A percentile compares a stretch with the other conserved stretches of the same genome.
phyloP scores from a whole-genome alignment of 2,113 vertebrate genomes.

The Rhabdomys dilectus region DNA sequence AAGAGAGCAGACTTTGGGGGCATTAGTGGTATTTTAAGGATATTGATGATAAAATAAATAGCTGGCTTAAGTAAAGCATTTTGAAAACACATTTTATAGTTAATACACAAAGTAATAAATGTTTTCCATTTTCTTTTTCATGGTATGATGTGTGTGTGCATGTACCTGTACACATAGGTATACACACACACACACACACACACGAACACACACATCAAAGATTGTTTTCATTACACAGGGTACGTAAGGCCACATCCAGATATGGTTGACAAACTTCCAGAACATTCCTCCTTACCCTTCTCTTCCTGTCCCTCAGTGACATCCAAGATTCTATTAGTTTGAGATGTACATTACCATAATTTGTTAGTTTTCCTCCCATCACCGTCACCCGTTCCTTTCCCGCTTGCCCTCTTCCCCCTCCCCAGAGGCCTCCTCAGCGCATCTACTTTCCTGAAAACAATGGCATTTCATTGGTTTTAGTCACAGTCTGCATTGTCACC shows the following conservation, averaged over 20 bases:
- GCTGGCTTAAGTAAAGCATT: not conserved
- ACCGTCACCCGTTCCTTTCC: not conserved
- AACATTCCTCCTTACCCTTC: not conserved
- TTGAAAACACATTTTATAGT: not conserved
- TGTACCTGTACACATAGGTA: no score
- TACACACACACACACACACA: not conserved
- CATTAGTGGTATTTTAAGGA: not conserved
- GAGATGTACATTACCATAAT: not conserved
- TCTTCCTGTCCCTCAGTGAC: not conserved
- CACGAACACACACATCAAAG: not conserved
- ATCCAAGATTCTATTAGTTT: not conserved
- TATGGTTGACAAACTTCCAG: not conserved
- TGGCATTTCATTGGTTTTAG: not conserved
- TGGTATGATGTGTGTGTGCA: no score
- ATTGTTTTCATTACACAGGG: not conserved
- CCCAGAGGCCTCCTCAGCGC: not conserved
- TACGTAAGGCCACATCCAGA: not conserved
- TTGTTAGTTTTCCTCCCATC: not conserved
- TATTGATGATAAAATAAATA: not conserved
- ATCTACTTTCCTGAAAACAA: not conserved
- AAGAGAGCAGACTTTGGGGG: not conserved
- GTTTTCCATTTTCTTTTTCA: not conserved
- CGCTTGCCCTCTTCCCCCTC: no score
- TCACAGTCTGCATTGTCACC: fast-evolving
- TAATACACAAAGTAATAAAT: not conserved